A percentile compares a stretch with the other conserved stretches of the same genome.
Conservation (phyloP, 2,888 invertebrate species). For the Patella ulyssiponensis region DNA sequence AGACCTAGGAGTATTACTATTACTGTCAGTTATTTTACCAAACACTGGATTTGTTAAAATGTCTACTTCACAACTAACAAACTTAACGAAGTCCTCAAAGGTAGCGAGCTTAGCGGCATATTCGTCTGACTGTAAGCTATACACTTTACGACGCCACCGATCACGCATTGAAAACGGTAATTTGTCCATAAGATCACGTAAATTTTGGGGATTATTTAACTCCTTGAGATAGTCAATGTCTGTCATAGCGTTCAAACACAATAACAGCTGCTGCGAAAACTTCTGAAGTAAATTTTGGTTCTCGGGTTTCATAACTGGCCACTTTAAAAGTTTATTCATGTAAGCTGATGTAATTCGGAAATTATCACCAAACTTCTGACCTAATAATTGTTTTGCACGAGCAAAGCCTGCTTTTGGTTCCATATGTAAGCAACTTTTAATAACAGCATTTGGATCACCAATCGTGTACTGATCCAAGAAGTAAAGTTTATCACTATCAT, state of each 20-base stretch:
- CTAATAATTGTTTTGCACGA: not conserved
- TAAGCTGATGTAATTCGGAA: conserved; percentile 9
- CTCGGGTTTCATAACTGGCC: not conserved
- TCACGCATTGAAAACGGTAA: not conserved
- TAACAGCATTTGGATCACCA: conserved; percentile 17
- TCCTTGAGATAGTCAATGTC: not conserved
- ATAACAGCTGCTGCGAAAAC: not conserved
- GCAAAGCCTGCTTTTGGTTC: conserved; percentile 6
- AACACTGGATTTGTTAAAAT: not conserved
- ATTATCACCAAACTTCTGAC: conserved; percentile 16
- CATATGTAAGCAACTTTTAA: conserved; percentile 3
- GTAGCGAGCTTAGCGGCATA: not conserved
- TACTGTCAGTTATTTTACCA: not conserved
- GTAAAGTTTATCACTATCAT: conserved; percentile 20
- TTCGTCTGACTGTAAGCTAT: not conserved
- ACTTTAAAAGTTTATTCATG: not conserved
- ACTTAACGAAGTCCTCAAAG: not conserved
- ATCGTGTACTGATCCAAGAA: conserved; percentile 22
- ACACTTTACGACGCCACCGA: not conserved
- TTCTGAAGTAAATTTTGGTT: not conserved
- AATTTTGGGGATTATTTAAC: conserved; percentile 7
- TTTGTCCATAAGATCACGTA: not conserved
- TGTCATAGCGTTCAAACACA: not conserved
- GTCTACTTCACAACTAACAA: not conserved
- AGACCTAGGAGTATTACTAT: too few species aligned